Conservation (phyloP, 2,888 invertebrate genomes). For the Polietes domitor region DNA sequence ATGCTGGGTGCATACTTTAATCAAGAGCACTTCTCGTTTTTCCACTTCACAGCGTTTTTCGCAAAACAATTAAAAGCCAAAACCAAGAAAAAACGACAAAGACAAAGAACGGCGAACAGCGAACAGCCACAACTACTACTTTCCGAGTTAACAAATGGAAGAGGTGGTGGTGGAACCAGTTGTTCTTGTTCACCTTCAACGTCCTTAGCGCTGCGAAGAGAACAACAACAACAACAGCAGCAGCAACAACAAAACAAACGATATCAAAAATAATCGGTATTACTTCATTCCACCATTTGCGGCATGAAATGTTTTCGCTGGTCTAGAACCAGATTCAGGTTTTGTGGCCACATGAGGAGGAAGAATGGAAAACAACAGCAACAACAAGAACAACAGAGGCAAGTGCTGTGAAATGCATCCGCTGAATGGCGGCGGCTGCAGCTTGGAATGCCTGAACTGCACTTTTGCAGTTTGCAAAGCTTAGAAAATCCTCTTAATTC, state of each 20-base stretch:
- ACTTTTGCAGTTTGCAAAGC: not conserved
- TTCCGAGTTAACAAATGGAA: not conserved
- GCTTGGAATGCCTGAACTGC: not conserved
- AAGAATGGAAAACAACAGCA: conserved; percentile 6
- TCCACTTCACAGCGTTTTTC: not conserved
- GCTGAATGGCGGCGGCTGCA: not conserved
- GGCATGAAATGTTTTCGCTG: conserved; percentile 20
- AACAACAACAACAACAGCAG: not conserved
- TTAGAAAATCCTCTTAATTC: conserved; percentile 14
- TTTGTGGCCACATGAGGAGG: conserved; percentile 15
- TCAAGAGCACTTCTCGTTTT: not conserved
- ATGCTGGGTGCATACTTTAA: too few relatives aligned
- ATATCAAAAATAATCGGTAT: conserved; percentile 23
- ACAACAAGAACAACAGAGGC: not conserved
- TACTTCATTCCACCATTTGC: conserved; percentile 20
- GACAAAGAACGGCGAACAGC: too few relatives aligned
- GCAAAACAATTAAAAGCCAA: too few relatives aligned
- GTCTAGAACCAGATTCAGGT: conserved; percentile 23
- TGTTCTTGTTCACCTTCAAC: conserved; percentile 71
- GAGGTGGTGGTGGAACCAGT: conserved; percentile 64
- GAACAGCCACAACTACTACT: too few relatives aligned
- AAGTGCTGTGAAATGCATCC: not conserved
- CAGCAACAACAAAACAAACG: not conserved
- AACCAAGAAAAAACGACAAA: too few relatives aligned
- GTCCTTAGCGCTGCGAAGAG: conserved; percentile 62